Percentiles rank a stretch among this genome's conserved stretches.
phyloP scores from a whole-genome alignment of 2,888 invertebrate species.

The Cantharis nigra region DNA sequence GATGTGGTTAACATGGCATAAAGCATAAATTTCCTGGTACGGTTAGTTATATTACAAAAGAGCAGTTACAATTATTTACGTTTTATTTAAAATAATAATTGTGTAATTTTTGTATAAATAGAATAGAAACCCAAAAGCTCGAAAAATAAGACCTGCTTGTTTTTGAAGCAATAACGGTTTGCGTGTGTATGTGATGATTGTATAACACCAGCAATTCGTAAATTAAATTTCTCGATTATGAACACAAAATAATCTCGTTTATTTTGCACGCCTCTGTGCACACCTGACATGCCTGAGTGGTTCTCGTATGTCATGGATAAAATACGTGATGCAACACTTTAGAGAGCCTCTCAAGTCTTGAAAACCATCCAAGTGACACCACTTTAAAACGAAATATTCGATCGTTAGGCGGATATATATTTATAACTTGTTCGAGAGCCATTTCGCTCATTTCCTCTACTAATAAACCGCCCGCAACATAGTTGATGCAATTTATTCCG shows the following conservation, averaged over 20 bases:
- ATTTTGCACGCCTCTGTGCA: slow-evolving; percentile 20
- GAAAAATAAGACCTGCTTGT: background rate
- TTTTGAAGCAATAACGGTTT: background rate
- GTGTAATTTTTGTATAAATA: background rate
- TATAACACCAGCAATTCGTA: slow-evolving; percentile 13
- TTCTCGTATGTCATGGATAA: slow-evolving; percentile 21
- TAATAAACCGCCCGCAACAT: slow-evolving; percentile 7
- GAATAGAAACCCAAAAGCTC: background rate
- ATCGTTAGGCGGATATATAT: slow-evolving; percentile 23
- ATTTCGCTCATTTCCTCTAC: slow-evolving; percentile 14
- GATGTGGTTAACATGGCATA: slow-evolving; percentile 1
- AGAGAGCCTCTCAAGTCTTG: slow-evolving; percentile 22
- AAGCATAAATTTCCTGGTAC: background rate
- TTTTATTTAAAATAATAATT: background rate
- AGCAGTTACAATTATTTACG: slow-evolving; percentile 1
- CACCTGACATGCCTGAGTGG: slow-evolving; percentile 19
- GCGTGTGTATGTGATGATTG: background rate
- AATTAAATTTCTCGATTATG: slow-evolving; percentile 26
- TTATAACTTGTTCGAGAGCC: slow-evolving; percentile 20
- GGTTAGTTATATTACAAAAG: background rate
- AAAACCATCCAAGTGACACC: slow-evolving; percentile 27
- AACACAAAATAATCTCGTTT: slow-evolving; percentile 23
- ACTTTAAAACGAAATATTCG: slow-evolving; percentile 22
- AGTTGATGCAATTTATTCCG: slow-evolving; percentile 13
- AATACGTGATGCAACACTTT: slow-evolving; percentile 23